These are phyloP conservation scores for Butorides virescens DNA, from an alignment of 2,113 vertebrate genomes.

Conservation along the genomic window DNA sequence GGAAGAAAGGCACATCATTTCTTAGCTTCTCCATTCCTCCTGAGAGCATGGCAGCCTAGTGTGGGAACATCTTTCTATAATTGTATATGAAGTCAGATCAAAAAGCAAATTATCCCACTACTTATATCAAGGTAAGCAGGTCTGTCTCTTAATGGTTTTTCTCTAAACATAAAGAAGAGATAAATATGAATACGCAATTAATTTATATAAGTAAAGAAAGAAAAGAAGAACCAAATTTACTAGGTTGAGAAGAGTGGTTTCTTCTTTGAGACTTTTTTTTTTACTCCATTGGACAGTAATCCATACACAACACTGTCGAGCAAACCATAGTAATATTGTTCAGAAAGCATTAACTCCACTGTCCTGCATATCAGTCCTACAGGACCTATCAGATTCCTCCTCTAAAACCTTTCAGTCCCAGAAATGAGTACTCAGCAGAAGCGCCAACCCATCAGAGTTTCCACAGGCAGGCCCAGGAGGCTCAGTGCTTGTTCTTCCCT, in stretches of 20 bases:
- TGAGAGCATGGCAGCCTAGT: not conserved
- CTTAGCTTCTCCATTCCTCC: not conserved
- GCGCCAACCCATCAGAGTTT: not conserved
- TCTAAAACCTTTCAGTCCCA: not conserved
- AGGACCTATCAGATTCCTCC: not conserved
- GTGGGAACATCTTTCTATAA: not conserved
- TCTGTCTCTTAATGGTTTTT: not conserved
- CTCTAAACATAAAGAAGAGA: not conserved
- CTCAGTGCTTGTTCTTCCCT: not conserved
- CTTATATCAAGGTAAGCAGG: not conserved
- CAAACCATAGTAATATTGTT: not conserved
- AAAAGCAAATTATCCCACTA: not conserved
- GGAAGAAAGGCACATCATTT: not conserved
- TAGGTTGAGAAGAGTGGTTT: not conserved
- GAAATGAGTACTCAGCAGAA: not conserved
- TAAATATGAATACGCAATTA: not conserved
- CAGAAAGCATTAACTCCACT: not conserved
- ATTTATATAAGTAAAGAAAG: not conserved
- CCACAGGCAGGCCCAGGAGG: not conserved
- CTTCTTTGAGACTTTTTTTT: not conserved
- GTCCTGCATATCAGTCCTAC: not conserved
- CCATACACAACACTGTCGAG: not conserved
- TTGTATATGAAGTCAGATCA: not conserved
- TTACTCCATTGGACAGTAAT: not conserved
- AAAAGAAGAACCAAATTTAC: not conserved